These are phyloP conservation scores for Lasioglossum zephyrum DNA, from an alignment of 2,888 invertebrate genomes.

Conservation along the genomic window DNA sequence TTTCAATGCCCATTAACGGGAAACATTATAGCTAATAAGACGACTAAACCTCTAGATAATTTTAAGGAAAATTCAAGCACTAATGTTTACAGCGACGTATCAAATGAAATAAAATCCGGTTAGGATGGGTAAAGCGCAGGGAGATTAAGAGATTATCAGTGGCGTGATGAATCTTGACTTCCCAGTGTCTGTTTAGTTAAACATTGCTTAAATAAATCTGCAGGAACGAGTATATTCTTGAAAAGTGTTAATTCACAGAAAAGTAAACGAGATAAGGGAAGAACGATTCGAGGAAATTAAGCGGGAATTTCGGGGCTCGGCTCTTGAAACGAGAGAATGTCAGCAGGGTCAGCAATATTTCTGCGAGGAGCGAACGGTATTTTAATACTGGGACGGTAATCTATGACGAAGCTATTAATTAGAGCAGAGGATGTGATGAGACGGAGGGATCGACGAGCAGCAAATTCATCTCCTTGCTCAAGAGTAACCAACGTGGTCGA, in stretches of 20 bases:
- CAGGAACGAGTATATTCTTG: neutral
- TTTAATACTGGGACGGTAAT: conserved; percentile 68
- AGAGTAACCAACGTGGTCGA: conserved; percentile 63
- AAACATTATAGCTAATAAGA: neutral
- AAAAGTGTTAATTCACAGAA: neutral
- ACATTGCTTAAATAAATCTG: neutral
- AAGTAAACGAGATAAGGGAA: neutral
- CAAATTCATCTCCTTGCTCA: conserved; percentile 63
- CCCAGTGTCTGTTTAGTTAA: neutral
- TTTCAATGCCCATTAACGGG: neutral
- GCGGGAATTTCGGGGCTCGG: neutral
- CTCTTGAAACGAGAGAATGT: neutral
- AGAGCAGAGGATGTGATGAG: conserved; percentile 59
- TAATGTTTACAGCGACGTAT: neutral
- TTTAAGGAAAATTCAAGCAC: neutral
- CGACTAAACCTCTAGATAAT: neutral
- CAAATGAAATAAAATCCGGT: neutral
- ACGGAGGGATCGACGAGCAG: conserved; percentile 57
- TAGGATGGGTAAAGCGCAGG: neutral
- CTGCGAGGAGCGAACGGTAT: conserved; percentile 37
- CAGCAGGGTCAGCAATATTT: conserved; percentile 11
- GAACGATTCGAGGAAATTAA: neutral
- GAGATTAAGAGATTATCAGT: neutral
- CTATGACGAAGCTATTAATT: conserved; percentile 70
- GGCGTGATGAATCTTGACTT: neutral